Evolutionary conservation across 2,113 vertebrate genomes (phyloP).

Genomic region (Actenoides hombroni): DNA sequence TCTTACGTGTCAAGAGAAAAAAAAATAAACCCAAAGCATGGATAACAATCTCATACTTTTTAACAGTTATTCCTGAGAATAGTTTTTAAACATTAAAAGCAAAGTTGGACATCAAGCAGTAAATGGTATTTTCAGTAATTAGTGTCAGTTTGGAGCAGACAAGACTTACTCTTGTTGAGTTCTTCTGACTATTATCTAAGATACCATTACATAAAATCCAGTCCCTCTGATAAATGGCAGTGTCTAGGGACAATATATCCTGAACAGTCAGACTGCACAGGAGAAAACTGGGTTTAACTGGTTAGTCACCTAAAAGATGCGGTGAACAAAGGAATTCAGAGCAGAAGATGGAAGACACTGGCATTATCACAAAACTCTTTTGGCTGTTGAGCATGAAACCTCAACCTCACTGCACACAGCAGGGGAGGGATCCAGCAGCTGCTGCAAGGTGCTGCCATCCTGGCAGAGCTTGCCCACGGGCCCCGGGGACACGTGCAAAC

Average conservation of each 20-base stretch:
- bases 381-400: too few relatives aligned
- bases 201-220: background rate
- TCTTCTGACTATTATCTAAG: background rate
- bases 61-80: background rate
- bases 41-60: background rate
- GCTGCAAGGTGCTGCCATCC: background rate
- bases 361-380: background rate
- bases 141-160: background rate
- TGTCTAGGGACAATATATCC: background rate
- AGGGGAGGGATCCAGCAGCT: background rate
- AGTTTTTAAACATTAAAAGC: background rate
- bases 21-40: background rate
- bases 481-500: background rate
- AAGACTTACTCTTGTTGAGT: background rate
- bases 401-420: rapidly evolving
- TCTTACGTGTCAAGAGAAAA: background rate
- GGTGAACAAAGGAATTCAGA: background rate
- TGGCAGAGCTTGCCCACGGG: background rate
- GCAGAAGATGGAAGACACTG: background rate
- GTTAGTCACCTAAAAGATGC: background rate
- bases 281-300: background rate
- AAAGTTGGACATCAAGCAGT: background rate
- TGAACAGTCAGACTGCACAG: background rate
- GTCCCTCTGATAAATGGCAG: background rate
- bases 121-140: background rate